Evolutionary conservation across 2,113 vertebrate species (phyloP).

Genomic region (Empidonax traillii): DNA sequence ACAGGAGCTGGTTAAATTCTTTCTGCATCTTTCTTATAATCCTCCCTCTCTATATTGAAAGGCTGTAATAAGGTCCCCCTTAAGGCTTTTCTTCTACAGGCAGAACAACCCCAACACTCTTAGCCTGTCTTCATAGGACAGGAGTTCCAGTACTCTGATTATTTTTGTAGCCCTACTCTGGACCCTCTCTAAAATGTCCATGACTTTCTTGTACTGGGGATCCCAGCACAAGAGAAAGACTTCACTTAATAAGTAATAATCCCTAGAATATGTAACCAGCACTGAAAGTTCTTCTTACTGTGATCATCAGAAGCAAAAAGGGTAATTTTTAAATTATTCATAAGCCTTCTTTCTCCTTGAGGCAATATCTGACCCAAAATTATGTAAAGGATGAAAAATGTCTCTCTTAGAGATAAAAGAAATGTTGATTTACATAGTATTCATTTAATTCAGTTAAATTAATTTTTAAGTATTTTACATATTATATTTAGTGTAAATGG

Average conservation of each 20-base stretch:
- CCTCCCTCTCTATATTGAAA: neutral
- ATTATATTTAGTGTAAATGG: neutral
- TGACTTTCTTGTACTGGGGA: neutral
- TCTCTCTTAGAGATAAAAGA: neutral
- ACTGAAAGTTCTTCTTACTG: neutral
- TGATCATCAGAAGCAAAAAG: neutral
- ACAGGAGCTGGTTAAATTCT: neutral
- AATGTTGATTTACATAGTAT: neutral
- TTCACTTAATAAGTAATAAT: neutral
- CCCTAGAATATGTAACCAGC: neutral
- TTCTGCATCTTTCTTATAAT: neutral
- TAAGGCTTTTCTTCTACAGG: neutral
- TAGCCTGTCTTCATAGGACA: neutral
- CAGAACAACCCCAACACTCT: neutral
- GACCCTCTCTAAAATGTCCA: neutral
- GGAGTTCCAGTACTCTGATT: neutral
- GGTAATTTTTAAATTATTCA: neutral
- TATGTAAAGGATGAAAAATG: neutral
- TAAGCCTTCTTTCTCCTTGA: neutral
- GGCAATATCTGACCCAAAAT: constrained; percentile 20
- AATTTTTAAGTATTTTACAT: neutral
- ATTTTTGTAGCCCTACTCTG: neutral
- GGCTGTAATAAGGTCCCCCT: fast-evolving
- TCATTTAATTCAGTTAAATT: neutral
- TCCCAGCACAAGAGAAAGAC: neutral